These are phyloP conservation scores for Uromys caudimaculatus DNA, from an alignment of 2,797 vertebrate genomes.

Conservation along the genomic window DNA sequence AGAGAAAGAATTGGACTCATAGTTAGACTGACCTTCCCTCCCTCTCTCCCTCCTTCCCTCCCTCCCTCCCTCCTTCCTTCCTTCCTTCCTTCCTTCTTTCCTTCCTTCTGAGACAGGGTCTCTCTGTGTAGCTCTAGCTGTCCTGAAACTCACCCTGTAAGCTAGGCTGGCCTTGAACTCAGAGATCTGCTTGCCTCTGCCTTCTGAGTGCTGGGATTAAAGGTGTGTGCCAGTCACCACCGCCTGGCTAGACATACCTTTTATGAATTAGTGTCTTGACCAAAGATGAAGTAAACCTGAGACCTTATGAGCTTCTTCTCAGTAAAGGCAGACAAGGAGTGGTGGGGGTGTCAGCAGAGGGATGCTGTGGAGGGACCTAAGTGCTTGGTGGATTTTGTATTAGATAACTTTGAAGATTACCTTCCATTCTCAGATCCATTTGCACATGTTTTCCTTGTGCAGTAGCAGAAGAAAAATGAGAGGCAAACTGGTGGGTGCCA, in stretches of 20 bases:
- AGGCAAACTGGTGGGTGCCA: not conserved
- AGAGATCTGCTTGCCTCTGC: not conserved
- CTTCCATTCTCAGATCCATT: not conserved
- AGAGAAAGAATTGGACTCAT: not conserved
- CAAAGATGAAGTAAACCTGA: not conserved
- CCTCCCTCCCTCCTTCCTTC: accelerated
- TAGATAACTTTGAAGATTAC: not conserved
- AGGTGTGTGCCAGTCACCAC: not conserved
- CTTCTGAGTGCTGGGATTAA: not conserved
- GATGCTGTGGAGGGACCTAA: not conserved
- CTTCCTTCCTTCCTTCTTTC: too few relatives aligned
- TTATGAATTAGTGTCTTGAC: not conserved
- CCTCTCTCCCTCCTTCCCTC: not conserved
- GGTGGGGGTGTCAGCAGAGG: not conserved
- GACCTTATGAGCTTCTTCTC: not conserved
- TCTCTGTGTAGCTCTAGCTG: not conserved
- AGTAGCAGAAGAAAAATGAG: not conserved
- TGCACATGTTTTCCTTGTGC: not conserved
- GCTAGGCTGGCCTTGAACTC: not conserved
- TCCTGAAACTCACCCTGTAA: not conserved
- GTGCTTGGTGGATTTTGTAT: not conserved
- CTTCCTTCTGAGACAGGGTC: not conserved
- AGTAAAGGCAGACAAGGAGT: not conserved
- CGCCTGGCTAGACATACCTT: not conserved
- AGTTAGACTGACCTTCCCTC: too few relatives aligned